phyloP scores from a whole-genome alignment of 2,888 invertebrate genomes.

The Eucriotettix oculatus region DNA sequence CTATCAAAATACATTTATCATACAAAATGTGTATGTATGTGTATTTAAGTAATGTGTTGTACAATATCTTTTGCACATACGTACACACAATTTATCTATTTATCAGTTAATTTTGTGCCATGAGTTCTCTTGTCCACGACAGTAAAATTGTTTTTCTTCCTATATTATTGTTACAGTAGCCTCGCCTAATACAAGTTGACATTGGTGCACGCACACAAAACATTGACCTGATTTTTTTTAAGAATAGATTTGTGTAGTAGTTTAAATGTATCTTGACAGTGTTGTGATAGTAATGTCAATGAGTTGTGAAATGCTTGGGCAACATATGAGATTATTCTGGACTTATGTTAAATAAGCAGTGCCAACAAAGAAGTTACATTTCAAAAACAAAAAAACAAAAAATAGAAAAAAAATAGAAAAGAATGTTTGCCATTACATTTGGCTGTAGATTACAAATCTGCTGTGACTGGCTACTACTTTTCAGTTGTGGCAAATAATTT shows the following conservation, averaged over 20 bases:
- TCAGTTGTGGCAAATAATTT: background rate
- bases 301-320: background rate
- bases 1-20: background rate
- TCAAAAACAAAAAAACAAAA: too few species aligned
- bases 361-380: background rate
- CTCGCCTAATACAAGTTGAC: background rate
- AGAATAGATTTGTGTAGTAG: background rate
- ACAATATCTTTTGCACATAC: background rate
- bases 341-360: background rate
- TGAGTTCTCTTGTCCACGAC: constrained; percentile 1
- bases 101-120: constrained; percentile 11
- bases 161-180: constrained; percentile 4
- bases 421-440: background rate
- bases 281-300: constrained; percentile 1
- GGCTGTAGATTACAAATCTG: background rate
- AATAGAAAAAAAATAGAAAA: too few species aligned
- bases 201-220: background rate
- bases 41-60: constrained; percentile 1
- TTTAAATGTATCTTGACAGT: background rate
- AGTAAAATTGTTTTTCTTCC: constrained; percentile 7
- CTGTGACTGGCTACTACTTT: background rate
- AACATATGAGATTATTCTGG: background rate
- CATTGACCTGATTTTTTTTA: background rate
- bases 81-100: constrained; percentile 7
- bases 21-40: background rate